Evolutionary conservation across 2,797 vertebrate genomes (phyloP), one percentile per base, ranked within the genome.

Genomic region (Ctenosaura bakeri): DNA sequence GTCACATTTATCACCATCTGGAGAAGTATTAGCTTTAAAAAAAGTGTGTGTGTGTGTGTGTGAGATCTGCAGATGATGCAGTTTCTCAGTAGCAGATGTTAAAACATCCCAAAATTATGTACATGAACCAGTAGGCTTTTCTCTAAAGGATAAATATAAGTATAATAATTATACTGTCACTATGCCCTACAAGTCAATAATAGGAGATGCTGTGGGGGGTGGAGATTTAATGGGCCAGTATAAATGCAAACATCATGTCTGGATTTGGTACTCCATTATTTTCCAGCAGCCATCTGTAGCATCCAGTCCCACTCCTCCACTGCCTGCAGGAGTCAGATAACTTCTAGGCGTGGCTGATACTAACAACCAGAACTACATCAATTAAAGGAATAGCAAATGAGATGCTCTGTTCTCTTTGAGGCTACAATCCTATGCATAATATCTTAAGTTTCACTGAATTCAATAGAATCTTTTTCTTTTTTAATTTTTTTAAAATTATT

Each of bases 1-100:
- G 83, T 64, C 18, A 77, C 42, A 87, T 87, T 90, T 82, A 87
- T 87, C 89, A 87, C 56, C n/a, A 22, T 90, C 56, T 87, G 80
- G 81, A 82, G 69, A 18, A 77, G 69, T 52, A 83, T 76, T 74
- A 32, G 6, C n/a, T 76, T 54, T 46, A 46, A 46, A 46, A 46
- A 46, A 22, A 74, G n/a, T 22, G n/a, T 18, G 26, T 1, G 29
- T 46, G 42, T 46, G 42, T 46, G 13, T 5, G 38, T 12, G 3
- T 1, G 13, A 13, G 10, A 71, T 6, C 64, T 52, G 56, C 78
- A 77, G 54, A 79, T 56, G 78, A 69, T 69, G 35, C 22, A 32
- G 8, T 29, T 78, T 76, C 85, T 18, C 78, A 38, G 22, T n/a
- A 77, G 26, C 85, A 87, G 79, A 89, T 83, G 78, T 66, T 54